Conservation (phyloP, 2,113 vertebrate genomes). For the Ochotona princeps region DNA sequence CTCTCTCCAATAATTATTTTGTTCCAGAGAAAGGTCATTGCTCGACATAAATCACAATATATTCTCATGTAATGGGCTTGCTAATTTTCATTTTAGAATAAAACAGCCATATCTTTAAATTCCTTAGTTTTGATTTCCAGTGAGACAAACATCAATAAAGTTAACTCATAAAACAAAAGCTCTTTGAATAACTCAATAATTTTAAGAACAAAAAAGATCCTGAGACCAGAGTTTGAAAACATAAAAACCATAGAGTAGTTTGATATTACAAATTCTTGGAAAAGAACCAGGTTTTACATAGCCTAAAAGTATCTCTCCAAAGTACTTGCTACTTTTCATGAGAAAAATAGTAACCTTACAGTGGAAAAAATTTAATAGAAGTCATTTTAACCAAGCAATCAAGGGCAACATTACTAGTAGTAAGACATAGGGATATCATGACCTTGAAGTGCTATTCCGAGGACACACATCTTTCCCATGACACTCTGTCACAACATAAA, state of each 20-base stretch:
- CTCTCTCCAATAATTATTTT: not conserved
- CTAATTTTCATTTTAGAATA: constrained; percentile 22
- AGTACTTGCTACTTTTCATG: not conserved
- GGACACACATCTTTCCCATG: not conserved
- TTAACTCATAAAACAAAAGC: not conserved
- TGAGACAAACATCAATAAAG: not conserved
- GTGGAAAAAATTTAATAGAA: not conserved
- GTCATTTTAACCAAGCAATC: not conserved
- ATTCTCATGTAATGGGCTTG: not conserved
- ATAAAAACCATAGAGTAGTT: not conserved
- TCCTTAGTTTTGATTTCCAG: constrained; percentile 3
- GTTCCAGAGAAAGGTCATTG: not conserved
- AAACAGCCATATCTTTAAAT: not conserved
- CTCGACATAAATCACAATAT: not conserved
- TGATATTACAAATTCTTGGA: not conserved
- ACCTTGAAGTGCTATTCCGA: not conserved
- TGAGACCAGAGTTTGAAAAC: not conserved
- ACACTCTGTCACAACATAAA: not conserved
- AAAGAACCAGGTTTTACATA: not conserved
- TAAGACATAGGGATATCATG: not conserved
- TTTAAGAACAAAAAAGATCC: not conserved
- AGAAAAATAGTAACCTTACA: not conserved
- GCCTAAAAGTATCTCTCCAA: not conserved
- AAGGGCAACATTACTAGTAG: not conserved
- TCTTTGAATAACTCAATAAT: not conserved